phyloP scores from a whole-genome alignment of 2,888 invertebrate species.

The Heliconius hortense region DNA sequence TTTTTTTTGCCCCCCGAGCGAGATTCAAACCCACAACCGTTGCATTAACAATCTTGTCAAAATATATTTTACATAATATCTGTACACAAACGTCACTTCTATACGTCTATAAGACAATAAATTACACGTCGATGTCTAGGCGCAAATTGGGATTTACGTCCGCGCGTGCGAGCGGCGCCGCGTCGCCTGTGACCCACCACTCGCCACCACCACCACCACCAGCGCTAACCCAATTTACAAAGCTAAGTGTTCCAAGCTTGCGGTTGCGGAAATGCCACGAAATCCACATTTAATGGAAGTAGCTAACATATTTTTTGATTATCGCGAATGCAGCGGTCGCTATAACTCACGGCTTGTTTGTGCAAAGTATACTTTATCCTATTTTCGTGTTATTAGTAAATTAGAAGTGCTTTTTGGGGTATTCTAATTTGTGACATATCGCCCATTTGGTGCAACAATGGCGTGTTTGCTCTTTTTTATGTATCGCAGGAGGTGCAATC shows the following conservation, averaged over 20 bases:
- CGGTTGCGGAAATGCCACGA: constrained; percentile 26
- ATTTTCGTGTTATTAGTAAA: constrained; percentile 2
- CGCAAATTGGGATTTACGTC: constrained; percentile 44
- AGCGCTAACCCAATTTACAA: constrained; percentile 29
- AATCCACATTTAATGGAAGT: constrained; percentile 28
- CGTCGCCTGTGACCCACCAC: constrained; percentile 40
- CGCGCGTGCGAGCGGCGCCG: constrained; percentile 12
- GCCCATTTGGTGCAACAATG: too few relatives aligned
- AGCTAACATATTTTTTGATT: constrained; percentile 36
- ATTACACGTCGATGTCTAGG: constrained; percentile 33
- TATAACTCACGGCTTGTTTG: constrained; percentile 26
- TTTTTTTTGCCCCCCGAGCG: background rate
- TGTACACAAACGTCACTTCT: background rate
- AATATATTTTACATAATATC: background rate
- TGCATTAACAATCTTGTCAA: background rate
- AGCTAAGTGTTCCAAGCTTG: constrained; percentile 36
- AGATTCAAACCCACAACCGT: background rate
- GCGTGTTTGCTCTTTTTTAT: background rate
- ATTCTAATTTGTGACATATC: background rate
- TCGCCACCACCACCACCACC: background rate
- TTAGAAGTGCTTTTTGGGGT: constrained; percentile 19
- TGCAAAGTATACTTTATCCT: constrained; percentile 5
- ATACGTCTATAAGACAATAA: background rate
- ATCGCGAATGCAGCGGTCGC: constrained; percentile 23
- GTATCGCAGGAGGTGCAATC: background rate